Conservation (phyloP, 2,888 invertebrate species). For the Catocala nupta region DNA sequence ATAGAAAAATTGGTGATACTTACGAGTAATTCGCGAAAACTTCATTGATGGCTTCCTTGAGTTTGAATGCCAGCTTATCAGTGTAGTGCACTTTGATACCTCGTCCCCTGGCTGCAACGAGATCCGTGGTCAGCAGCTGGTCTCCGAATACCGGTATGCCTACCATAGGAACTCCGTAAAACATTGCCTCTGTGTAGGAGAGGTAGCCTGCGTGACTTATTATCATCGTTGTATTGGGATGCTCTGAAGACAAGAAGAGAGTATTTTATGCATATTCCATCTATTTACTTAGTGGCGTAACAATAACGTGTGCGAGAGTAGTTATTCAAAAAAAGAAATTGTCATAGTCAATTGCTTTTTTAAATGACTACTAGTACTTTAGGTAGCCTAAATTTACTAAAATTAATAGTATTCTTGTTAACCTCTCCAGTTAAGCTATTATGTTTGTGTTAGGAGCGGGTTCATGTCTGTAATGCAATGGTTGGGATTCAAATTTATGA, state of each 20-base stretch:
- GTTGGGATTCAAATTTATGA: too few relatives aligned
- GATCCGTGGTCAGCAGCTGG: slow-evolving; percentile 60
- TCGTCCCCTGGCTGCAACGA: slow-evolving; percentile 49
- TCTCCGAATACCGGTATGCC: slow-evolving; percentile 63
- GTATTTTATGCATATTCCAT: background rate
- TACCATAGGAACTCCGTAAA: slow-evolving; percentile 66
- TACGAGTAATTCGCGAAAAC: slow-evolving; percentile 62
- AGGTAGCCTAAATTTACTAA: too few relatives aligned
- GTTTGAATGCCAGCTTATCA: slow-evolving; percentile 52
- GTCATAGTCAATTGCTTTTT: too few relatives aligned
- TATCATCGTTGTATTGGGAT: slow-evolving; percentile 62
- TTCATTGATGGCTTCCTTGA: slow-evolving; percentile 59
- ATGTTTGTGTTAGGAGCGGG: too few relatives aligned
- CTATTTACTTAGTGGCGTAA: too few relatives aligned
- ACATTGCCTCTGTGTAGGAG: slow-evolving; percentile 62
- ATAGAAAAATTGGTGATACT: slow-evolving; percentile 4
- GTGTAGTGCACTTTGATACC: slow-evolving; percentile 58
- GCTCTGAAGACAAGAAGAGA: slow-evolving; percentile 51
- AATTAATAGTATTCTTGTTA: too few relatives aligned
- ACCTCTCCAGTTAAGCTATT: too few relatives aligned
- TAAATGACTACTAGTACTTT: too few relatives aligned
- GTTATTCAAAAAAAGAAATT: too few relatives aligned
- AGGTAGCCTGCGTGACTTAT: slow-evolving; percentile 62
- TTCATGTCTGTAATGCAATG: too few relatives aligned
- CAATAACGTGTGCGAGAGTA: too few relatives aligned